Evolutionary conservation across 2,797 vertebrate species (phyloP).

Genomic region (Clarias platycephalus): DNA sequence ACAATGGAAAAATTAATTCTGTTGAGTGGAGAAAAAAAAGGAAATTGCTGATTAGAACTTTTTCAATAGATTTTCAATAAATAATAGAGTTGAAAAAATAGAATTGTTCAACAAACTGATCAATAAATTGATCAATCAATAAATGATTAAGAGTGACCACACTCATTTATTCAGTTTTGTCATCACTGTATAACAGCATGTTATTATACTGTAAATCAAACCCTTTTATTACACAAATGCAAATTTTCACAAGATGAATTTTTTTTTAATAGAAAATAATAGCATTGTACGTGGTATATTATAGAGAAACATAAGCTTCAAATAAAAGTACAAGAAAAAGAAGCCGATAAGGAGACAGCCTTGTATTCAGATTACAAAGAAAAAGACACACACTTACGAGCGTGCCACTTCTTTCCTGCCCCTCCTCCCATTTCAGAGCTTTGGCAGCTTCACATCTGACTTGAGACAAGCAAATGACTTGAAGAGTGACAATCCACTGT

Average conservation of each 20-base stretch:
- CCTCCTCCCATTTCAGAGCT: constrained; percentile 50
- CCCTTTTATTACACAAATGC: background rate
- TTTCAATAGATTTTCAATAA: background rate
- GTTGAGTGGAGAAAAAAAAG: background rate
- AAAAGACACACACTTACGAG: constrained; percentile 42
- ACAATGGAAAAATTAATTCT: background rate
- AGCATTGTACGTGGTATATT: background rate
- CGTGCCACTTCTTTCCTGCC: constrained; percentile 27
- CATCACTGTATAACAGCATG: background rate
- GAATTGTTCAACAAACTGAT: background rate
- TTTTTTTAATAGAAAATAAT: background rate
- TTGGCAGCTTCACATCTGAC: constrained; percentile 54
- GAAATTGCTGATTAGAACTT: background rate
- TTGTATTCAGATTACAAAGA: background rate
- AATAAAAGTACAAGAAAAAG: background rate
- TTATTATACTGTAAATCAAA: background rate
- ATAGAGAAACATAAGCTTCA: background rate
- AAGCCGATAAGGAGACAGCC: background rate
- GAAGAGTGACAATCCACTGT: constrained; percentile 78
- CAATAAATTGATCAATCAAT: background rate
- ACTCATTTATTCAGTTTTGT: constrained; percentile 11
- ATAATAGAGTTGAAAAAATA: too few relatives aligned
- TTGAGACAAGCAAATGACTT: constrained; percentile 73
- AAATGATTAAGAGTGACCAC: background rate
- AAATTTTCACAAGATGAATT: background rate